A percentile compares a stretch with the other conserved stretches of the same genome.
These are phyloP conservation scores for Nothocercus nigrocapillus DNA, from an alignment of 2,113 vertebrate genomes.

Conservation along the genomic window DNA sequence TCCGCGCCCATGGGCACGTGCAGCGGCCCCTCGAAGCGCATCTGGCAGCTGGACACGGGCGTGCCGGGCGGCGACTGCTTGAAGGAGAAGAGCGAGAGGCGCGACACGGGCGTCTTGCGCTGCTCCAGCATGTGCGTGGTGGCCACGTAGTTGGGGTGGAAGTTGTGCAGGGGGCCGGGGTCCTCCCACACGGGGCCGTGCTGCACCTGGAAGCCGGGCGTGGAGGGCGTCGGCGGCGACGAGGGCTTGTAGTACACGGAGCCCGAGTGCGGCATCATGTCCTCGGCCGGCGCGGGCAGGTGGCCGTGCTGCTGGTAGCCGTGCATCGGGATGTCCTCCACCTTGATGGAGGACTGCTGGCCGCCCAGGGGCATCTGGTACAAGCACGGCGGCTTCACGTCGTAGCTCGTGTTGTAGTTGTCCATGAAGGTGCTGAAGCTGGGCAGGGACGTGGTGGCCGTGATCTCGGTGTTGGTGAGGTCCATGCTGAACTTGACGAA, in stretches of 20 bases:
- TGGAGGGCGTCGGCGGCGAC: slow-evolving; percentile 90
- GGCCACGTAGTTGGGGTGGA: slow-evolving; percentile 98
- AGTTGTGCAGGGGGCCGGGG: slow-evolving; percentile 94
- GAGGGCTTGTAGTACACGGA: slow-evolving; percentile 98
- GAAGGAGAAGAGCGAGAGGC: slow-evolving; percentile 97
- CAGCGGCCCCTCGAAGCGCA: slow-evolving; percentile 96
- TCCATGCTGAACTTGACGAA: slow-evolving; percentile 99
- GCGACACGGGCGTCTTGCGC: slow-evolving; percentile 93
- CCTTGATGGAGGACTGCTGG: slow-evolving; percentile 97
- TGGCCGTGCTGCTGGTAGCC: slow-evolving; percentile 94
- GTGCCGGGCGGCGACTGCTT: slow-evolving; percentile 97
- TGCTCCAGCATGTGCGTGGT: slow-evolving; percentile 96
- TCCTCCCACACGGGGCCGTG: slow-evolving; percentile 96
- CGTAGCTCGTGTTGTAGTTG: slow-evolving; percentile 97
- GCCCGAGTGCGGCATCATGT: slow-evolving; percentile 94
- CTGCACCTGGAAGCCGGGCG: slow-evolving; percentile 95
- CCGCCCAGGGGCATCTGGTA: slow-evolving; percentile 97
- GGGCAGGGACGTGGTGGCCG: slow-evolving; percentile 97
- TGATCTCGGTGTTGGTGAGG: slow-evolving; percentile 99
- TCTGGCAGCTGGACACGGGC: slow-evolving; percentile 97
- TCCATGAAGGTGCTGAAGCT: slow-evolving; percentile 99
- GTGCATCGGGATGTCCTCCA: slow-evolving; percentile 99
- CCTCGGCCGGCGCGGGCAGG: slow-evolving; percentile 91
- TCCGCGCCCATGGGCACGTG: slow-evolving; percentile 94
- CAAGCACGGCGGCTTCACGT: slow-evolving; percentile 98